Base-by-base conservation (phyloP, 2,797 vertebrate genomes). In the Acropternis orthonyx region DNA sequence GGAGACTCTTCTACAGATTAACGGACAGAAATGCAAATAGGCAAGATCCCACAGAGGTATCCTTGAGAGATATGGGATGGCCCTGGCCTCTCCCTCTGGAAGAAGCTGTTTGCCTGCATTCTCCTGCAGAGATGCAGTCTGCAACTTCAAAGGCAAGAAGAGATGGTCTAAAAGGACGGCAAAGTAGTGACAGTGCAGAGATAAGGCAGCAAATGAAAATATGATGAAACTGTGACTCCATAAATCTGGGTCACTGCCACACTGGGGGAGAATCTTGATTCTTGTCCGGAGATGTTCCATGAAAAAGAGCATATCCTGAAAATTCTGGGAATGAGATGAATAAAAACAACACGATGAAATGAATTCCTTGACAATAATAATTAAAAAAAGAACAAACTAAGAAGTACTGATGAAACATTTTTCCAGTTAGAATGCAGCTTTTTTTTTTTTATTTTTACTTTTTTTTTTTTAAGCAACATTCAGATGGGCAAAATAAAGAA, bases 71-170 rank as follows among this genome's bases (percentile, higher is more conserved):
- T 20, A 14, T 1, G 71, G 43, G 21, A 36, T 3, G 41, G 84
- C 48, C 58, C 49, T 10, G 82, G 78, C 48, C 89, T 95, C 73
- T 76, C 67, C 71, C 69, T 49, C 4, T 14, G 75, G 77, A 65
- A 32, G 48, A 80, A 76, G 92, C 91, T 85, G 63, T 88, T 85
- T 75, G 62, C 93, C 96, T 93, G 91, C 91, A 96, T 87, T 14
- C 87, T 91, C 94, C 39, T 1, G 39, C 85, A 54, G 87, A 96
- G 94, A 95, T 83, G 89, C 91, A 94, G 95, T 92, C 71, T 88
- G 89, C 97, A 97, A 97, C 97, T 97, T 85, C 97, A 97, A 97
- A 97, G 97, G 97, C 92, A 82, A 95, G 84, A 97, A 96, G 94
- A 85, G 92, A 85, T 90, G 91, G 65, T 84, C 90, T 87, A 51